These are phyloP conservation scores for Eurytoma californica DNA, from an alignment of 2,888 invertebrate genomes.

Conservation along the genomic window DNA sequence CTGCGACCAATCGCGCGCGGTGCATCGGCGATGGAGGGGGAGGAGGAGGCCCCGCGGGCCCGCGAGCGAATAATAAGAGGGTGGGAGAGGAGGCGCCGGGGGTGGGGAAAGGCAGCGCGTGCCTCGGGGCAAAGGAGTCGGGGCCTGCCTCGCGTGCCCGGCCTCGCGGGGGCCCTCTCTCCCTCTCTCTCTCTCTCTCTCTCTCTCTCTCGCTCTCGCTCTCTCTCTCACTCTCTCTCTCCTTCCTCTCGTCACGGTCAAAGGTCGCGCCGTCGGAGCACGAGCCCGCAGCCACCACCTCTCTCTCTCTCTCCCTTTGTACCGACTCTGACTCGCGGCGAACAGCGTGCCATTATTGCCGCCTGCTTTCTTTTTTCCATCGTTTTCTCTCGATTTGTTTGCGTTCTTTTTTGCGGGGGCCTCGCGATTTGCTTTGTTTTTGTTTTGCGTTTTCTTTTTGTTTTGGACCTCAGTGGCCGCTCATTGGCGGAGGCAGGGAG, in stretches of 20 bases:
- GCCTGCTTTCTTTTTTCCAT: neutral
- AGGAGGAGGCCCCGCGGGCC: slow-evolving; percentile 48
- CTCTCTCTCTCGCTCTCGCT: slow-evolving; percentile 61
- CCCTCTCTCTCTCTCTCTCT: slow-evolving; percentile 61
- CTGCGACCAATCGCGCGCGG: slow-evolving; percentile 18
- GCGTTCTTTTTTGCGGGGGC: slow-evolving; percentile 4
- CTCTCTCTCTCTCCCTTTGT: slow-evolving; percentile 1
- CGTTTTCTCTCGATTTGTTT: slow-evolving; percentile 2
- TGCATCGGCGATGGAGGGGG: slow-evolving; percentile 40
- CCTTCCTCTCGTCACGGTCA: slow-evolving; percentile 71
- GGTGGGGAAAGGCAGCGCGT: slow-evolving; percentile 68
- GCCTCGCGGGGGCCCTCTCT: slow-evolving; percentile 64
- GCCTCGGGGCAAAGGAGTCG: slow-evolving; percentile 68
- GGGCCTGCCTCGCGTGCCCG: slow-evolving; percentile 71
- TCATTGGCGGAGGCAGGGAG: neutral
- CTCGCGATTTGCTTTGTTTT: neutral
- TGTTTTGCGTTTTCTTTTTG: too few relatives aligned
- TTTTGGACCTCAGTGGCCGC: neutral
- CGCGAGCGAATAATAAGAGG: slow-evolving; percentile 44
- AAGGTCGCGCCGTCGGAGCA: slow-evolving; percentile 73
- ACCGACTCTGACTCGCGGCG: neutral
- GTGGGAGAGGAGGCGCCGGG: slow-evolving; percentile 13
- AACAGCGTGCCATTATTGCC: slow-evolving; percentile 41
- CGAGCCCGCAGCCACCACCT: slow-evolving; percentile 68
- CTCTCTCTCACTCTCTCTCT: slow-evolving; percentile 57